These are phyloP conservation scores for Cephalopterus ornatus DNA, from an alignment of 2,113 vertebrate genomes.

Conservation along the genomic window DNA sequence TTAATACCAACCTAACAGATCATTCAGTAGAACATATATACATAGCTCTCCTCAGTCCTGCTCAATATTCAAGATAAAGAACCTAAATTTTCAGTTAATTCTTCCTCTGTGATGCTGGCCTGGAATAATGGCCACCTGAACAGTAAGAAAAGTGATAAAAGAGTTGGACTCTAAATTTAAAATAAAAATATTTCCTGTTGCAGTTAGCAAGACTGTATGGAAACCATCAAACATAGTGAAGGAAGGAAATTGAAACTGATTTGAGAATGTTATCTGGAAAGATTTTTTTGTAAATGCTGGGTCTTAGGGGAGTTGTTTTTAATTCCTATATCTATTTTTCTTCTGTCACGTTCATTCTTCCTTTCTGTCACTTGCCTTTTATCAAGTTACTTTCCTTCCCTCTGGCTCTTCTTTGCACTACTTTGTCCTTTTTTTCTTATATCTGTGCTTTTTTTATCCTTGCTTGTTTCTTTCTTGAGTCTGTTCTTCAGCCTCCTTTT, in stretches of 20 bases:
- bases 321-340: background rate
- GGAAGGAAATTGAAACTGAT: background rate
- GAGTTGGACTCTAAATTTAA: background rate
- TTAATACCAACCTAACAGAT: background rate
- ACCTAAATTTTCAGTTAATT: background rate
- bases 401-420: background rate
- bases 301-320: background rate
- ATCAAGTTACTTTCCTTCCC: background rate
- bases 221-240: background rate
- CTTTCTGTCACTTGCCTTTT: background rate
- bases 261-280: background rate
- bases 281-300: background rate
- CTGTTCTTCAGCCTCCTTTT: background rate
- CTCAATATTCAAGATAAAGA: background rate
- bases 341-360: slow-evolving; percentile 1
- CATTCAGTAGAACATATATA: background rate
- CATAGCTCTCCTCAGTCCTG: background rate
- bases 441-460: background rate
- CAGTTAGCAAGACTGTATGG: background rate
- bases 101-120: background rate
- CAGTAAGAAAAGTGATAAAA: background rate
- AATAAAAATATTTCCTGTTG: background rate
- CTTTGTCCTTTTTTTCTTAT: background rate
- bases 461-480: background rate
- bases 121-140: background rate